A percentile compares a stretch with the other conserved stretches of the same genome.
These are phyloP conservation scores for Thunnus thynnus DNA, from an alignment of 2,113 vertebrate species.

Conservation along the genomic window DNA sequence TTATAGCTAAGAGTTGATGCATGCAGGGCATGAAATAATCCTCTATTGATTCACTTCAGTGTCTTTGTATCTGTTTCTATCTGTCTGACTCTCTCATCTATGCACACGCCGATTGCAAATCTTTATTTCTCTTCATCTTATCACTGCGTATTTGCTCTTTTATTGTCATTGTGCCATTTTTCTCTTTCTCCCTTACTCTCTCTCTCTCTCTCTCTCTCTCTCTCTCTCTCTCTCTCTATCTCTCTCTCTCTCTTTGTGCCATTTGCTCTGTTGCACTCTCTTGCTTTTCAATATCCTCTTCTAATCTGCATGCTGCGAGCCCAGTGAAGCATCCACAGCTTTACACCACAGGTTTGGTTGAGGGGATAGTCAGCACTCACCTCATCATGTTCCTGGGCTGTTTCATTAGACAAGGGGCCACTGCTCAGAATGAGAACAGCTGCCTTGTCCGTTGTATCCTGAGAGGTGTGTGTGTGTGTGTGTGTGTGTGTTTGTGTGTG, in stretches of 20 bases:
- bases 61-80: conserved; percentile 31
- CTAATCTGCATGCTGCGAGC: conserved; percentile 43
- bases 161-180: conserved; percentile 32
- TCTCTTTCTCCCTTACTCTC: neutral
- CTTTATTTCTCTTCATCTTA: conserved; percentile 17
- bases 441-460: conserved; percentile 14
- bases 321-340: conserved; percentile 44
- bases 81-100: neutral
- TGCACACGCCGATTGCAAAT: conserved; percentile 3
- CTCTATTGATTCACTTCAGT: conserved; percentile 51
- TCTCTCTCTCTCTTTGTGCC: conserved; percentile 3
- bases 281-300: conserved; percentile 51
- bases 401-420: conserved; percentile 62
- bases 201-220: neutral
- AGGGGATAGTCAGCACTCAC: conserved; percentile 36
- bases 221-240: neutral
- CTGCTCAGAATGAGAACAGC: conserved; percentile 30
- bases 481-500: too few relatives aligned
- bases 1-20: conserved; percentile 40
- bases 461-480: neutral
- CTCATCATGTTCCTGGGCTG: conserved; percentile 51
- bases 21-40: conserved; percentile 30
- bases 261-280: conserved; percentile 28
- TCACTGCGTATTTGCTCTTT: conserved; percentile 40
- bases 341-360: conserved; percentile 13